Conservation (phyloP, 2,888 invertebrate species). For the Epistrophe eligans region DNA sequence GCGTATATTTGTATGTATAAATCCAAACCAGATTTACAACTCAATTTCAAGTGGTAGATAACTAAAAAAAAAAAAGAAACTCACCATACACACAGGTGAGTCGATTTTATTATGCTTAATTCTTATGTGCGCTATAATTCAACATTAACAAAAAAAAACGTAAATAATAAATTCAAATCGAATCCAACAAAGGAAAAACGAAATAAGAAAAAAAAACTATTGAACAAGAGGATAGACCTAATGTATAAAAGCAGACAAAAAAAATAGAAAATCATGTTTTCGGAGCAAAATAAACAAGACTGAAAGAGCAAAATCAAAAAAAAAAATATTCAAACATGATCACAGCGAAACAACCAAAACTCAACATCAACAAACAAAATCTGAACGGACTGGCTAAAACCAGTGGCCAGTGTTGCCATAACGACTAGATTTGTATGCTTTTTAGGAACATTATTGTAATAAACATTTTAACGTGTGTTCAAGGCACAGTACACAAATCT, state of each 20-base stretch:
- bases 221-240: conserved; percentile 23
- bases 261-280: conserved; percentile 70
- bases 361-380: conserved; percentile 46
- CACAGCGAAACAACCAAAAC: conserved; percentile 42
- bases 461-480: too few species aligned
- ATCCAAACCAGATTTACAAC: conserved; percentile 20
- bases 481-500: too few species aligned
- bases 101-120: conserved; percentile 21
- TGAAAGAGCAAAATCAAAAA: conserved; percentile 35
- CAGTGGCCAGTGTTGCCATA: conserved; percentile 6
- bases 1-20: neutral
- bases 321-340: conserved; percentile 39
- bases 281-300: conserved; percentile 63
- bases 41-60: conserved; percentile 24
- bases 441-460: neutral
- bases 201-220: conserved; percentile 15
- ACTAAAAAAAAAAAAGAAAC: conserved; percentile 15
- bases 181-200: conserved; percentile 47
- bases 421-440: neutral
- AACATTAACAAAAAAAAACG: conserved; percentile 61
- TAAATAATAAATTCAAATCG: conserved; percentile 52
- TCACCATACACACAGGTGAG: conserved; percentile 60
- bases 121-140: conserved; percentile 33
- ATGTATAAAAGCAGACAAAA: conserved; percentile 4
- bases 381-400: neutral